Conservation (phyloP, 2,888 invertebrate species). For the Deroplatys truncata region DNA sequence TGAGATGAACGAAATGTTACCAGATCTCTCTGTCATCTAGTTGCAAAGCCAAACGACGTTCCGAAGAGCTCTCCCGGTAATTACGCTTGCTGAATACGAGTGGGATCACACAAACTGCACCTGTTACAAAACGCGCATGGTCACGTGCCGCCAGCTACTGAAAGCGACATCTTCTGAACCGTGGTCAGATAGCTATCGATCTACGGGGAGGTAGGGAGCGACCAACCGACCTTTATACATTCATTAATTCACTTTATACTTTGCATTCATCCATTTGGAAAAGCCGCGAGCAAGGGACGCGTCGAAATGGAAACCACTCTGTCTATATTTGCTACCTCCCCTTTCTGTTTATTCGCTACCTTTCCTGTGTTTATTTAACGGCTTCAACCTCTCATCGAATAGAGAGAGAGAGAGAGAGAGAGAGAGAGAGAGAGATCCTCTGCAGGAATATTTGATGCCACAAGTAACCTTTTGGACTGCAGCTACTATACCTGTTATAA, state of each 20-base stretch:
- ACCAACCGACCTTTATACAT: neutral
- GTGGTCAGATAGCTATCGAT: neutral
- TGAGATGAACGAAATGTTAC: too few relatives aligned
- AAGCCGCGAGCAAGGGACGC: neutral
- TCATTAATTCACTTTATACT: slow-evolving; percentile 7
- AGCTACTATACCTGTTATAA: too few relatives aligned
- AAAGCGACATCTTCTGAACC: neutral
- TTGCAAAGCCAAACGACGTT: too few relatives aligned
- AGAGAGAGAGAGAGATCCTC: too few relatives aligned
- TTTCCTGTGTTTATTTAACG: neutral
- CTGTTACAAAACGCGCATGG: neutral
- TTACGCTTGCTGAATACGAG: too few relatives aligned
- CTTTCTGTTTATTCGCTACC: neutral
- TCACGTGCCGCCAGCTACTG: neutral
- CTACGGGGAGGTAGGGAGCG: neutral
- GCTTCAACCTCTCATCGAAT: neutral
- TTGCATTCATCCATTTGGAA: neutral
- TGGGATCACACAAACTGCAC: neutral
- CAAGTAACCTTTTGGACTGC: too few relatives aligned
- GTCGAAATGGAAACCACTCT: neutral
- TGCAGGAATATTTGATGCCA: too few relatives aligned
- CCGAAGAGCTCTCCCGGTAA: too few relatives aligned
- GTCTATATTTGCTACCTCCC: neutral
- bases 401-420: neutral
- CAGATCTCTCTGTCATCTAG: too few relatives aligned